Conservation (phyloP, 2,888 invertebrate genomes). For the Hemicrepidius hirtus region DNA sequence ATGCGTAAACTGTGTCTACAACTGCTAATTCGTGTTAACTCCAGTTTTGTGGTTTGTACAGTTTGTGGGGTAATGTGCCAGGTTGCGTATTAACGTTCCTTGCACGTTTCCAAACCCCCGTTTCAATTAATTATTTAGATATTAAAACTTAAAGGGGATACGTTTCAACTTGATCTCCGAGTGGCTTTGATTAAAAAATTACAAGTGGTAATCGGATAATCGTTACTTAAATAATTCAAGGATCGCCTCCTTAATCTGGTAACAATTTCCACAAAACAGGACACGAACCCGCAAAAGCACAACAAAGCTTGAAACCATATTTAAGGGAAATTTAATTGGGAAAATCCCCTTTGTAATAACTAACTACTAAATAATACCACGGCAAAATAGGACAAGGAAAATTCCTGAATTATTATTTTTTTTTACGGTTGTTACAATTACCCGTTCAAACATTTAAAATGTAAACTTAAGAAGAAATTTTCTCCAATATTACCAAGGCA, state of each 20-base stretch:
- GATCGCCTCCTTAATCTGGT: background rate
- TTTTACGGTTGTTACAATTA: too few relatives aligned
- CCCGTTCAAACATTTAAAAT: background rate
- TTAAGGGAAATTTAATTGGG: slow-evolving; percentile 15
- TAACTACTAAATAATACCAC: background rate
- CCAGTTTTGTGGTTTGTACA: slow-evolving; percentile 49
- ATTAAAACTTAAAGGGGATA: slow-evolving; percentile 16
- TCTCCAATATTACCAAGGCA: background rate
- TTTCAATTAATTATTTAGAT: slow-evolving; percentile 36
- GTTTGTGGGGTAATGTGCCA: slow-evolving; percentile 37
- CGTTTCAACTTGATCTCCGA: slow-evolving; percentile 19
- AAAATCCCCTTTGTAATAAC: background rate
- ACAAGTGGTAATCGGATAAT: background rate
- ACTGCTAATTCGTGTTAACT: slow-evolving; percentile 49
- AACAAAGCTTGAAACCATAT: background rate
- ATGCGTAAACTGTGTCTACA: slow-evolving; percentile 43
- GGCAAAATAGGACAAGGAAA: too few relatives aligned
- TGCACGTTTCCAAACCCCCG: slow-evolving; percentile 7
- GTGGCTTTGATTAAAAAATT: slow-evolving; percentile 21
- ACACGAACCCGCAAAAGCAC: background rate
- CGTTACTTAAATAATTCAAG: background rate
- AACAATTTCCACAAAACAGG: background rate
- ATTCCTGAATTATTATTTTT: too few relatives aligned
- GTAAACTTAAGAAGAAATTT: background rate
- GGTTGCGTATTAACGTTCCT: slow-evolving; percentile 28